phyloP scores from a whole-genome alignment of 2,113 vertebrate genomes.

The Psittacula cyanocephala region DNA sequence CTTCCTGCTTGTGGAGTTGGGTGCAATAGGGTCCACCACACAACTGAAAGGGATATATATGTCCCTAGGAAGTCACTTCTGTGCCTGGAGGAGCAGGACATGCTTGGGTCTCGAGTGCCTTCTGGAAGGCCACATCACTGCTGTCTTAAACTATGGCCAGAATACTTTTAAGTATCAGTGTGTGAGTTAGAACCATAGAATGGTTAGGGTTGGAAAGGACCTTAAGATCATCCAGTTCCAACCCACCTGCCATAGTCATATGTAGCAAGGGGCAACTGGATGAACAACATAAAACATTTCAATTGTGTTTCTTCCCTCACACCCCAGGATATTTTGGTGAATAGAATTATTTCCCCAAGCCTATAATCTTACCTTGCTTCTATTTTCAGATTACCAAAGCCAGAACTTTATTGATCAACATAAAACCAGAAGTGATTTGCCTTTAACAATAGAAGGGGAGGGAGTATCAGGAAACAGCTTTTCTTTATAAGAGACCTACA shows the following conservation, averaged over 20 bases:
- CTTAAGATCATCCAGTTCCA: not conserved
- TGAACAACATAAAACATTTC: not conserved
- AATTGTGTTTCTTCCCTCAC: fast-evolving
- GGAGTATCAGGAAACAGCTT: not conserved
- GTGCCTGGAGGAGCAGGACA: not conserved
- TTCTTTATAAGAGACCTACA: not conserved
- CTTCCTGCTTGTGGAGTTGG: fast-evolving
- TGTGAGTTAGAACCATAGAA: not conserved
- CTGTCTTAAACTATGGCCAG: not conserved
- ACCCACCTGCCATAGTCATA: not conserved
- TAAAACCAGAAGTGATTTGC: not conserved
- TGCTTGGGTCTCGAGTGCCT: not conserved
- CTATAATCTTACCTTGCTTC: not conserved
- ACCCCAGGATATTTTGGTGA: not conserved
- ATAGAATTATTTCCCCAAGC: not conserved
- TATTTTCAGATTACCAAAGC: not conserved
- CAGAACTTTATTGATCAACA: not conserved
- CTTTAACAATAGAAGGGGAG: not conserved
- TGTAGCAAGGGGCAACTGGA: not conserved
- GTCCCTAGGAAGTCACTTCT: not conserved
- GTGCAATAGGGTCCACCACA: not conserved
- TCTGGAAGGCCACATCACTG: not conserved
- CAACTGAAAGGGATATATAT: not conserved
- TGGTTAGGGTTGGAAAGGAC: not conserved
- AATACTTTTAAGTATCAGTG: fast-evolving